Percentiles rank a stretch among this genome's conserved stretches.
phyloP scores from a whole-genome alignment of 2,113 vertebrate species.

The Pristiophorus japonicus region DNA sequence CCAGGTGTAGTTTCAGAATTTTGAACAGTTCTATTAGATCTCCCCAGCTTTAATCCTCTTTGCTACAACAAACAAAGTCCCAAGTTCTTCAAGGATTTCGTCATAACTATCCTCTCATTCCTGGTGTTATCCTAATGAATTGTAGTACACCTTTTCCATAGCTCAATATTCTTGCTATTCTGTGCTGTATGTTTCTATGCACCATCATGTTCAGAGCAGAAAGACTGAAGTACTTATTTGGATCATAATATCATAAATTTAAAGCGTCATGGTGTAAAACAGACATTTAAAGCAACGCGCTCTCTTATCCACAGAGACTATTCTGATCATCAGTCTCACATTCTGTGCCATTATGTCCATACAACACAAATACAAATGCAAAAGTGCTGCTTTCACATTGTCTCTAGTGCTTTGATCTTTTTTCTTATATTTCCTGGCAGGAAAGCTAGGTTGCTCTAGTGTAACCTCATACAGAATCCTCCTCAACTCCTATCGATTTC shows the following conservation, averaged over 20 bases:
- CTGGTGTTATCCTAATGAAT: not conserved
- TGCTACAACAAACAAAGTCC: not conserved
- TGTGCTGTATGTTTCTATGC: not conserved
- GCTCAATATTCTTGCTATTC: not conserved
- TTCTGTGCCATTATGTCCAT: not conserved
- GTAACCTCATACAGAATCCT: conserved; percentile 24
- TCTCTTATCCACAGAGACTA: not conserved
- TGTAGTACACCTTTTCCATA: not conserved
- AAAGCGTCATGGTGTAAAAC: not conserved
- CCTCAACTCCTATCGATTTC: conserved; percentile 33
- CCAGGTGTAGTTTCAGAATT: not conserved
- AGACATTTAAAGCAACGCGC: not conserved
- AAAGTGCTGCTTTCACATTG: conserved; percentile 6
- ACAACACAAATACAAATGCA: not conserved
- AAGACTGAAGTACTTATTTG: not conserved
- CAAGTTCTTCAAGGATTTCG: not conserved
- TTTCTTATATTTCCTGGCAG: not conserved
- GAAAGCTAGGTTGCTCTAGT: not conserved
- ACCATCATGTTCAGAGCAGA: not conserved
- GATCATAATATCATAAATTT: not conserved
- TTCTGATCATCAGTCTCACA: not conserved
- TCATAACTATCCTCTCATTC: not conserved
- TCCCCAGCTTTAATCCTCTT: not conserved
- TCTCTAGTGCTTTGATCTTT: not conserved
- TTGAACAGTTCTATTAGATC: not conserved